Conservation (phyloP, 2,888 invertebrate genomes). For the Stenurella melanura region DNA sequence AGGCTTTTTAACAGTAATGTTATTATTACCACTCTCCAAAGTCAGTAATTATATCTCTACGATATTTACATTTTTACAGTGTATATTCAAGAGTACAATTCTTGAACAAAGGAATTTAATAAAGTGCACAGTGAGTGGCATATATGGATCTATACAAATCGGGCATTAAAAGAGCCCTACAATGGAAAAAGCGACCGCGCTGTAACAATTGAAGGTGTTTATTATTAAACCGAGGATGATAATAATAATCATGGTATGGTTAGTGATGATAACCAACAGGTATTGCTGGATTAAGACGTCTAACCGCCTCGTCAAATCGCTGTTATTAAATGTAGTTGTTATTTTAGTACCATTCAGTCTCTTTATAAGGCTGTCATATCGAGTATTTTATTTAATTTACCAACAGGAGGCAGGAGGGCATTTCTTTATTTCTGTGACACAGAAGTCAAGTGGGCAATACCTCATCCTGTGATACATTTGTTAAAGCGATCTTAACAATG, state of each 20-base stretch:
- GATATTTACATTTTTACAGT: constrained; percentile 20
- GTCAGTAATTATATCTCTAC: too few species aligned
- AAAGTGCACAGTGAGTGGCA: constrained; percentile 16
- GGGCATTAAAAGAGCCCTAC: constrained; percentile 25
- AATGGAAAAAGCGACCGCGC: constrained; percentile 22
- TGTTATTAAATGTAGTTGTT: constrained; percentile 28
- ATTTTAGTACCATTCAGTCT: constrained; percentile 24
- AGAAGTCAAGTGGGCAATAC: constrained; percentile 26
- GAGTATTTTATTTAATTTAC: constrained; percentile 7
- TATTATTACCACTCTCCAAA: too few species aligned
- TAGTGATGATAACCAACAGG: constrained; percentile 27
- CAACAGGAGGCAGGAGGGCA: constrained; percentile 3
- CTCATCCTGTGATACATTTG: constrained; percentile 30
- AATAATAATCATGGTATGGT: constrained; percentile 18
- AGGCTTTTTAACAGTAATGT: too few species aligned
- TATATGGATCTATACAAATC: constrained; percentile 21
- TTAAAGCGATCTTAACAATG: constrained; percentile 34
- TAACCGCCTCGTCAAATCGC: constrained; percentile 19
- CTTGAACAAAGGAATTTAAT: constrained; percentile 12
- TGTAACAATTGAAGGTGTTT: constrained; percentile 24
- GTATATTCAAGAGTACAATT: background rate
- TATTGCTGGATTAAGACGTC: constrained; percentile 26
- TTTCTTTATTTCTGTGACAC: constrained; percentile 5
- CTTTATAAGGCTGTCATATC: constrained; percentile 10
- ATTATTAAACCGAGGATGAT: constrained; percentile 28